phyloP scores from a whole-genome alignment of 2,113 vertebrate species.

The Macquaria ambigua region DNA sequence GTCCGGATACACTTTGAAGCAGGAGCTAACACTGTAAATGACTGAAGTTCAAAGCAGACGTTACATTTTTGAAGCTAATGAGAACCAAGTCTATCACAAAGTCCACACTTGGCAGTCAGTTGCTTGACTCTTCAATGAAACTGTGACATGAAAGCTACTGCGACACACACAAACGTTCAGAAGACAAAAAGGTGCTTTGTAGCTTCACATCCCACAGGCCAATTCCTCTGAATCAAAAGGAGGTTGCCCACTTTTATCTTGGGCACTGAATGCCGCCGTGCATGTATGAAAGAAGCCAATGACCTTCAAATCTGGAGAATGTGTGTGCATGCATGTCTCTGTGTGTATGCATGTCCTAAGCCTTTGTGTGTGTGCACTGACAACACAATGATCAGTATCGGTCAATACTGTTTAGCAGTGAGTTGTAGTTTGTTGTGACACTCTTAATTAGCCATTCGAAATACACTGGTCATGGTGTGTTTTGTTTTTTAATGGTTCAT shows the following conservation, averaged over 20 bases:
- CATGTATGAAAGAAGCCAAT: background rate
- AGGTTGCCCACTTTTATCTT: slow-evolving; percentile 27
- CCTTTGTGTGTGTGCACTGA: background rate
- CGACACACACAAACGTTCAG: background rate
- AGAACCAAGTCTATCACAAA: background rate
- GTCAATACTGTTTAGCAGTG: background rate
- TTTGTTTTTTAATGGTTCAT: background rate
- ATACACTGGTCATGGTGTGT: background rate
- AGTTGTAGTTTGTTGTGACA: background rate
- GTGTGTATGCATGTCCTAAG: background rate
- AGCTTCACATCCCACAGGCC: slow-evolving; percentile 14
- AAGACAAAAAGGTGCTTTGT: slow-evolving; percentile 50
- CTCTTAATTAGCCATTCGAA: background rate
- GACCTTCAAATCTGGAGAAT: slow-evolving; percentile 31
- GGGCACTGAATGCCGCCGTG: background rate
- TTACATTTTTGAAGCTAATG: background rate
- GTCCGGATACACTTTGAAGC: slow-evolving; percentile 19
- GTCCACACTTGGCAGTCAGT: background rate
- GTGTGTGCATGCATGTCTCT: background rate
- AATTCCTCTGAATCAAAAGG: slow-evolving; percentile 40
- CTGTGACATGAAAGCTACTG: slow-evolving; percentile 23
- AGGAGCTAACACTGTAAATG: background rate
- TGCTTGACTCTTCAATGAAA: slow-evolving; percentile 17
- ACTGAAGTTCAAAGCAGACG: background rate
- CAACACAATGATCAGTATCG: background rate